Percentiles rank a stretch among this genome's conserved stretches.
Conservation (phyloP, 2,888 invertebrate genomes). For the Tyria jacobaeae region DNA sequence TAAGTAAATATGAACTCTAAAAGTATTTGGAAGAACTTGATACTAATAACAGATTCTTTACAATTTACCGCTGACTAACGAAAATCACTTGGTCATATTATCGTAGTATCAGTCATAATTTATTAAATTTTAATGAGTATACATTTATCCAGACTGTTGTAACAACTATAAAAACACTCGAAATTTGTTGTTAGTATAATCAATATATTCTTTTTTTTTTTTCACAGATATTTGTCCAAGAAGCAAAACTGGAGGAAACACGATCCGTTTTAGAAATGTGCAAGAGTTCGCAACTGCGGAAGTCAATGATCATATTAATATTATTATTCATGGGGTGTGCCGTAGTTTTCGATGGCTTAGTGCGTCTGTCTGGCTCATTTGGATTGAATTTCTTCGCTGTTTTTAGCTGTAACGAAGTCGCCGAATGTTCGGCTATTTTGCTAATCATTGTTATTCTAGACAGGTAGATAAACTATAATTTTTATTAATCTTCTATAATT, state of each 20-base stretch:
- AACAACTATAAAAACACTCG: no score
- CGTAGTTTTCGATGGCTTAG: constrained; percentile 64
- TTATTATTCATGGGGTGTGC: constrained; percentile 60
- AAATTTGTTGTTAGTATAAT: no score
- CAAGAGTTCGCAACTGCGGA: constrained; percentile 11
- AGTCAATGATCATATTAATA: constrained; percentile 28
- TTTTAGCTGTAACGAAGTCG: constrained; percentile 62
- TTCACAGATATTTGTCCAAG: constrained; percentile 12
- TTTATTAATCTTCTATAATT: background rate
- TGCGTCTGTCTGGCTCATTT: constrained; percentile 67
- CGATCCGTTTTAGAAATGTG: constrained; percentile 7
- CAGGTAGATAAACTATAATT: constrained; percentile 6
- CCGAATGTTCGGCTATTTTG: constrained; percentile 60
- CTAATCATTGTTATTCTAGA: constrained; percentile 19
- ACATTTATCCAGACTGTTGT: no score
- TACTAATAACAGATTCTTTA: no score
- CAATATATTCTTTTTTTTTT: background rate
- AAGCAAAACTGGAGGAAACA: background rate
- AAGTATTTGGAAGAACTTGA: no score
- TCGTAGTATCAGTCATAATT: no score
- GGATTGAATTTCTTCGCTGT: constrained; percentile 69
- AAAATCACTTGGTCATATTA: no score
- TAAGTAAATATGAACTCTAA: no score
- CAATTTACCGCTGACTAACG: no score
- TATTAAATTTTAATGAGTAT: no score